phyloP scores from a whole-genome alignment of 2,113 vertebrate species.

The Athene cunicularia region DNA sequence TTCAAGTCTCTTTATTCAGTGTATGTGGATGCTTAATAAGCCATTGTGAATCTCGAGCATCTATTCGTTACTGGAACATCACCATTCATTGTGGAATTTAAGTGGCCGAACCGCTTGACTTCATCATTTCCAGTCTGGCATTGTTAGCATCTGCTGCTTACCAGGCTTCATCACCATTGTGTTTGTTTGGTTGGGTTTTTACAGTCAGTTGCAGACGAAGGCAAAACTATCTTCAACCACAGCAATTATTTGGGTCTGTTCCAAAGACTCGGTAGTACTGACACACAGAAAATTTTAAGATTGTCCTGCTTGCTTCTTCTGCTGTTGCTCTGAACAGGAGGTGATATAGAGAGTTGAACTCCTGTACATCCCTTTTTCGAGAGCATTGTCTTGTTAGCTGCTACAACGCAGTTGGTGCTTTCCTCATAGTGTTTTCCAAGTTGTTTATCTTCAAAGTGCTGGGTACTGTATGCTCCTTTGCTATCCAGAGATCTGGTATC shows the following conservation, averaged over 20 bases:
- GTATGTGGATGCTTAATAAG: conserved; percentile 66
- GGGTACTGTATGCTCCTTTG: conserved; percentile 71
- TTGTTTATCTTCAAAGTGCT: conserved; percentile 17
- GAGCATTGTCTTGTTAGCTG: conserved; percentile 23
- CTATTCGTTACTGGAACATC: conserved; percentile 49
- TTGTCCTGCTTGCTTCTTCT: conserved; percentile 53
- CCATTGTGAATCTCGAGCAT: conserved; percentile 66
- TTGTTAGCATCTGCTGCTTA: conserved; percentile 66
- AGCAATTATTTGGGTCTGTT: conserved; percentile 31
- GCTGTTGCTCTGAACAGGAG: conserved; percentile 32
- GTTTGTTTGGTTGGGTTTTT: conserved; percentile 46
- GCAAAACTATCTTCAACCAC: conserved; percentile 44
- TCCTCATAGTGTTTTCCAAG: conserved; percentile 40
- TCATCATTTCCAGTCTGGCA: conserved; percentile 68
- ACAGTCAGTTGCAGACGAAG: conserved; percentile 48
- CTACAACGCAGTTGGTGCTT: conserved; percentile 1
- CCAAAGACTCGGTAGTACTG: neutral
- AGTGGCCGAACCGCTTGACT: conserved; percentile 59
- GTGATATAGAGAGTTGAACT: neutral
- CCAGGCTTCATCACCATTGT: conserved; percentile 74
- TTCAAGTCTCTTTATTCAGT: conserved; percentile 72
- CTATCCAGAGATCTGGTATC: conserved; percentile 74
- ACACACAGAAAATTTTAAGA: conserved; percentile 2
- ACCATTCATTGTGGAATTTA: conserved; percentile 61
- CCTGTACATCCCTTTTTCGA: conserved; percentile 66